These are phyloP conservation scores for Cheilosia variabilis DNA, from an alignment of 2,888 invertebrate genomes.

Conservation along the genomic window DNA sequence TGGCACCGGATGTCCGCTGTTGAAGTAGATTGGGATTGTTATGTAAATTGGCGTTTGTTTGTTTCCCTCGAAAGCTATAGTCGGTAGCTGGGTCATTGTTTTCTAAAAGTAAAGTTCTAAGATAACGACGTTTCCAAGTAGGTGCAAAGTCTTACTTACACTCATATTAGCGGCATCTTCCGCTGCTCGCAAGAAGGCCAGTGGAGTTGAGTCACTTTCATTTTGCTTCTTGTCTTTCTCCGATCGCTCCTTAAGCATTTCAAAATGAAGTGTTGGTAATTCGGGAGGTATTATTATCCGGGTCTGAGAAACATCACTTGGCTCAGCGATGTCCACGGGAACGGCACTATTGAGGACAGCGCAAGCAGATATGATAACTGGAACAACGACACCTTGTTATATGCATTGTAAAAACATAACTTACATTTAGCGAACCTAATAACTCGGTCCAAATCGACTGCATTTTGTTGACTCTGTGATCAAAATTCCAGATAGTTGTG, in stretches of 20 bases:
- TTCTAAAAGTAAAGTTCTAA: conserved; percentile 13
- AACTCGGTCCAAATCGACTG: conserved; percentile 52
- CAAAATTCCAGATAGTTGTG: background rate
- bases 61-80: conserved; percentile 39
- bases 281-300: conserved; percentile 66
- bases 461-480: conserved; percentile 58
- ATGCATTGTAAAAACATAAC: background rate
- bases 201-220: conserved; percentile 41
- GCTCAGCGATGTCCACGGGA: conserved; percentile 13
- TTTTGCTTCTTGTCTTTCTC: conserved; percentile 29
- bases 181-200: conserved; percentile 37
- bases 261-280: conserved; percentile 50
- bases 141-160: conserved; percentile 22
- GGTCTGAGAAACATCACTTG: conserved; percentile 16
- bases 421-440: conserved; percentile 24
- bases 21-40: conserved; percentile 59
- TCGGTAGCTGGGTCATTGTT: background rate
- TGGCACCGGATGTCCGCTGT: background rate
- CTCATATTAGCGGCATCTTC: background rate
- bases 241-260: conserved; percentile 43
- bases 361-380: conserved; percentile 22
- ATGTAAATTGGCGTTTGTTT: conserved; percentile 63
- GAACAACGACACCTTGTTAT: background rate
- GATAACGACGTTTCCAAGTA: background rate
- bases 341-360: background rate